phyloP scores from a whole-genome alignment of 2,797 vertebrate genomes.

The Sciurus vulgaris region DNA sequence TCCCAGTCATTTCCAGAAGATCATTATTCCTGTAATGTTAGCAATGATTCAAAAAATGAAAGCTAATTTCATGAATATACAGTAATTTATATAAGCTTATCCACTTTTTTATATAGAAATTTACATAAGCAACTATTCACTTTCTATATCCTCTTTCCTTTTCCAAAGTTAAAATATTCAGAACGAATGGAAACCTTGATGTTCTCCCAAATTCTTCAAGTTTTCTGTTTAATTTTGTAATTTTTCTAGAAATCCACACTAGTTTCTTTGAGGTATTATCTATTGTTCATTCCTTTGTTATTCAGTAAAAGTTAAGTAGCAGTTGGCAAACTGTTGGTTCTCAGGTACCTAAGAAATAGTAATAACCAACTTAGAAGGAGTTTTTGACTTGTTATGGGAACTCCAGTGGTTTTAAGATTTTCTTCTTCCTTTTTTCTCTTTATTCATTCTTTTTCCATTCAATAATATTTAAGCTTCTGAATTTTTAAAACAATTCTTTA shows the following conservation, averaged over 20 bases:
- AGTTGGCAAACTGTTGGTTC: slow-evolving; percentile 24
- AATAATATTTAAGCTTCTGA: slow-evolving; percentile 26
- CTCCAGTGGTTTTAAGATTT: neutral
- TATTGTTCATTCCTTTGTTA: slow-evolving; percentile 7
- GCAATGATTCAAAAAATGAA: neutral
- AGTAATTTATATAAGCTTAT: neutral
- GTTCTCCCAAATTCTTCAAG: neutral
- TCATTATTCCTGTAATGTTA: slow-evolving; percentile 33
- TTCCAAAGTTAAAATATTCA: neutral
- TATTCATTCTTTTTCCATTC: slow-evolving; percentile 18
- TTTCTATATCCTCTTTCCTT: neutral
- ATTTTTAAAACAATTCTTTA: neutral
- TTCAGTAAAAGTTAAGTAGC: slow-evolving; percentile 4
- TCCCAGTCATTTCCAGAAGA: neutral
- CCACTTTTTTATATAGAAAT: neutral
- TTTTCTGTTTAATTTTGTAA: slow-evolving; percentile 33
- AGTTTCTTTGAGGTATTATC: neutral
- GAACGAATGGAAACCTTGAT: neutral
- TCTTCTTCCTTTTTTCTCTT: neutral
- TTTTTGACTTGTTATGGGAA: slow-evolving; percentile 10
- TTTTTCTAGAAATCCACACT: neutral
- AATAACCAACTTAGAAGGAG: neutral
- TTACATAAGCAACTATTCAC: neutral
- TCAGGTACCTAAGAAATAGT: neutral
- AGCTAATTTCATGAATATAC: slow-evolving; percentile 1